Conservation (phyloP, 2,797 vertebrate species). For the Rallus crepitans region DNA sequence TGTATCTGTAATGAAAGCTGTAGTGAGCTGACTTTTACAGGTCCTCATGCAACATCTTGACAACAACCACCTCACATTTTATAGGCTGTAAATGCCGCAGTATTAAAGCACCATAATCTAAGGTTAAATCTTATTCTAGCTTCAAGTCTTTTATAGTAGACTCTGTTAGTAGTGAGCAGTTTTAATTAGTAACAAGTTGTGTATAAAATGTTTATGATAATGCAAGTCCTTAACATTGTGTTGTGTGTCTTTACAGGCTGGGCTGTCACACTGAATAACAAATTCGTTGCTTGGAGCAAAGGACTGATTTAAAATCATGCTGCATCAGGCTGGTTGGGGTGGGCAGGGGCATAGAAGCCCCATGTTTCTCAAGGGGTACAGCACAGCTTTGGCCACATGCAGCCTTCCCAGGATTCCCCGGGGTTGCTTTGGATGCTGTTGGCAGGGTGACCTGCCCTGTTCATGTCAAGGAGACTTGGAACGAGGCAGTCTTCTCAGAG, state of each 20-base stretch:
- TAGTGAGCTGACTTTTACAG: rapidly evolving
- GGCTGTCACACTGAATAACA: neutral
- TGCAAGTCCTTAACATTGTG: neutral
- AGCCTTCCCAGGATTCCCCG: neutral
- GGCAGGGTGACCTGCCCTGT: neutral
- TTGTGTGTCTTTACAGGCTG: neutral
- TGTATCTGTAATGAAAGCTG: neutral
- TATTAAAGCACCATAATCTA: neutral
- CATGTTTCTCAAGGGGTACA: rapidly evolving
- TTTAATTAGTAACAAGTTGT: neutral
- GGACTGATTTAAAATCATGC: rapidly evolving
- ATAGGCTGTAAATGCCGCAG: neutral
- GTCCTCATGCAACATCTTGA: neutral
- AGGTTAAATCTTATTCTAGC: neutral
- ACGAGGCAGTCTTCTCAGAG: neutral
- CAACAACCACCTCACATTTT: neutral
- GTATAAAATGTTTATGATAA: neutral
- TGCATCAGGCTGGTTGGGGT: neutral
- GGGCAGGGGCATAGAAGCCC: neutral
- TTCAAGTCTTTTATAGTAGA: neutral
- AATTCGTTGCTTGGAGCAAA: neutral
- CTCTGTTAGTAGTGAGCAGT: neutral
- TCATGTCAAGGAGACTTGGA: neutral
- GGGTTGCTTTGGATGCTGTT: neutral
- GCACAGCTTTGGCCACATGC: rapidly evolving